Conservation (phyloP, 2,113 vertebrate species). For the Mastomys coucha region DNA sequence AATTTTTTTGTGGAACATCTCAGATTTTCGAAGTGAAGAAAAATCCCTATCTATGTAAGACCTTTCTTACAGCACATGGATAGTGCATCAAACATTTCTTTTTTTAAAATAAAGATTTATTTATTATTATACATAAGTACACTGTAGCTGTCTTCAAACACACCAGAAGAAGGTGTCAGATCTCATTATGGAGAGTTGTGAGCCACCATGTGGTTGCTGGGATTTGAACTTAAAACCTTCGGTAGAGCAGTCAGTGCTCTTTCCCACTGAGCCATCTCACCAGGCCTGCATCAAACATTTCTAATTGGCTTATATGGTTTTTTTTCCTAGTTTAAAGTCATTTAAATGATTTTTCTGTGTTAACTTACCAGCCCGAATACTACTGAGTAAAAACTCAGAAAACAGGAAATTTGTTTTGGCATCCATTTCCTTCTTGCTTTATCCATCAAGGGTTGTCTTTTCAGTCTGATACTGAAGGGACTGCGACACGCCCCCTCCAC, state of each 20-base stretch:
- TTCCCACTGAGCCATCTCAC: too few relatives aligned
- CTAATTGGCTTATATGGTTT: neutral
- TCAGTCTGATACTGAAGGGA: slow-evolving; percentile 59
- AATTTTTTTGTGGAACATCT: neutral
- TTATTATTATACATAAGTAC: too few relatives aligned
- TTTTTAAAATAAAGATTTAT: too few relatives aligned
- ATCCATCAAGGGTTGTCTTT: slow-evolving; percentile 24
- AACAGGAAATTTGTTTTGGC: slow-evolving; percentile 38
- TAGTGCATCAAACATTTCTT: neutral
- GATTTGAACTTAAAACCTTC: too few relatives aligned
- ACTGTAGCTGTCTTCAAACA: too few relatives aligned
- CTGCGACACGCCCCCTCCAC: slow-evolving; percentile 29
- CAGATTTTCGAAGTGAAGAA: neutral
- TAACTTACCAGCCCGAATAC: neutral
- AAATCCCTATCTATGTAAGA: neutral
- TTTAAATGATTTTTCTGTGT: neutral
- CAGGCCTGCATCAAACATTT: neutral
- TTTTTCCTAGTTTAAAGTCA: neutral
- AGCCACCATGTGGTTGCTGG: too few relatives aligned
- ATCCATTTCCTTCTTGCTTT: neutral
- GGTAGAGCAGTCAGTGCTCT: too few relatives aligned
- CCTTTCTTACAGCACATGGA: neutral
- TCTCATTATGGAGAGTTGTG: too few relatives aligned
- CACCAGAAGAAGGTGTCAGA: too few relatives aligned
- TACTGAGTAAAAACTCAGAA: neutral